Evolutionary conservation across 2,797 vertebrate genomes (phyloP).

Genomic region (Propithecus deckenii): DNA sequence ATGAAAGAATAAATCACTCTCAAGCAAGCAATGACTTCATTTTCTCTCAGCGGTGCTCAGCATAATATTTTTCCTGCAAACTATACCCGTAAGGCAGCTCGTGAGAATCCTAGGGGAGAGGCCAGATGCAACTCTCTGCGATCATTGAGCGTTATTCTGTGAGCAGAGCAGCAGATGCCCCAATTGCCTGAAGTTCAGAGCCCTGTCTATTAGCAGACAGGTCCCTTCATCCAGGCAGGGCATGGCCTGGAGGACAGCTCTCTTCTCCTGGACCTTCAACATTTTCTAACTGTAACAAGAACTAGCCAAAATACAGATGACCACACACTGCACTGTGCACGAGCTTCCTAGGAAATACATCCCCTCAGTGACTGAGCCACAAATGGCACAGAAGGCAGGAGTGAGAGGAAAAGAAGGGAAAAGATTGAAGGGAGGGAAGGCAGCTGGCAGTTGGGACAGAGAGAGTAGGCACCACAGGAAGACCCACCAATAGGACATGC

Average conservation of each 20-base stretch:
- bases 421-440: background rate
- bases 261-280: background rate
- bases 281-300: background rate
- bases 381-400: background rate
- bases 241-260: background rate
- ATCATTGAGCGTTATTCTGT: background rate
- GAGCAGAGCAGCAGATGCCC: background rate
- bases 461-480: background rate
- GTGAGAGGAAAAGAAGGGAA: background rate
- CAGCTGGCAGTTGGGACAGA: background rate
- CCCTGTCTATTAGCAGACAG: background rate
- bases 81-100: background rate
- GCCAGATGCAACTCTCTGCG: background rate
- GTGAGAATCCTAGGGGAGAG: background rate
- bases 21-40: constrained; percentile 69
- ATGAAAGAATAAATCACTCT: constrained; percentile 67
- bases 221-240: background rate
- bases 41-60: constrained; percentile 49
- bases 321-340: background rate
- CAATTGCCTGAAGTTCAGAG: background rate
- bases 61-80: constrained; percentile 58
- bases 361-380: background rate
- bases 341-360: background rate
- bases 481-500: background rate
- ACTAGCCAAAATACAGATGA: background rate